Conservation (phyloP, 2,888 invertebrate species). For the Carterocephalus palaemon region DNA sequence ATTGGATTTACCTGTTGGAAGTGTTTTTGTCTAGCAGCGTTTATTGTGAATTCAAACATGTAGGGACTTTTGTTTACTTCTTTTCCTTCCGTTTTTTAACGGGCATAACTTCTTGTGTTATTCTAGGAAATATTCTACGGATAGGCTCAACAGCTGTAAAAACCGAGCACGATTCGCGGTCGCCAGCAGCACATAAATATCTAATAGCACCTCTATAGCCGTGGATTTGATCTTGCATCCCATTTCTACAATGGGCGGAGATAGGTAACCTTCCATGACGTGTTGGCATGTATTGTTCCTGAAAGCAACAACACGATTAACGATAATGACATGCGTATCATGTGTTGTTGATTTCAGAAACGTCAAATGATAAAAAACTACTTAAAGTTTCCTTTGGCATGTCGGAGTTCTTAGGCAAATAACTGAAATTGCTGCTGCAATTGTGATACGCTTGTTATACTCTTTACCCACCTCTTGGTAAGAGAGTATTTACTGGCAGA, state of each 20-base stretch:
- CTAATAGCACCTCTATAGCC: conserved; percentile 65
- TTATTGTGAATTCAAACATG: conserved; percentile 8
- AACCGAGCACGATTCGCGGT: conserved; percentile 40
- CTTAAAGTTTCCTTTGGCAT: no score
- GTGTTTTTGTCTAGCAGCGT: conserved; percentile 31
- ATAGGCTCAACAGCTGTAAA: conserved; percentile 56
- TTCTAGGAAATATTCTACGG: conserved; percentile 45
- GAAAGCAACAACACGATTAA: conserved; percentile 63
- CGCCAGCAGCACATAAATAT: conserved; percentile 50
- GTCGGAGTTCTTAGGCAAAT: no score
- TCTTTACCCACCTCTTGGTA: no score
- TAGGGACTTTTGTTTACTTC: conserved; percentile 31
- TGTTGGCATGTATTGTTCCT: conserved; percentile 72
- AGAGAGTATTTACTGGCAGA: no score
- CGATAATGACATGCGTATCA: conserved; percentile 18
- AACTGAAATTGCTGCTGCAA: no score
- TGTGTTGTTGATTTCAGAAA: conserved; percentile 38
- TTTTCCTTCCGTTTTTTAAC: conserved; percentile 53
- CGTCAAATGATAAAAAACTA: no score
- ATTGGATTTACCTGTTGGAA: conserved; percentile 54
- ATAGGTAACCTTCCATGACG: conserved; percentile 61
- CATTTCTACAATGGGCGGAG: conserved; percentile 62
- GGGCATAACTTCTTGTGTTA: conserved; percentile 57
- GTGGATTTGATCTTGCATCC: conserved; percentile 67
- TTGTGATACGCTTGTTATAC: no score